phyloP scores from a whole-genome alignment of 1,140 invertebrate genomes.

The Arctopsyche grandis region DNA sequence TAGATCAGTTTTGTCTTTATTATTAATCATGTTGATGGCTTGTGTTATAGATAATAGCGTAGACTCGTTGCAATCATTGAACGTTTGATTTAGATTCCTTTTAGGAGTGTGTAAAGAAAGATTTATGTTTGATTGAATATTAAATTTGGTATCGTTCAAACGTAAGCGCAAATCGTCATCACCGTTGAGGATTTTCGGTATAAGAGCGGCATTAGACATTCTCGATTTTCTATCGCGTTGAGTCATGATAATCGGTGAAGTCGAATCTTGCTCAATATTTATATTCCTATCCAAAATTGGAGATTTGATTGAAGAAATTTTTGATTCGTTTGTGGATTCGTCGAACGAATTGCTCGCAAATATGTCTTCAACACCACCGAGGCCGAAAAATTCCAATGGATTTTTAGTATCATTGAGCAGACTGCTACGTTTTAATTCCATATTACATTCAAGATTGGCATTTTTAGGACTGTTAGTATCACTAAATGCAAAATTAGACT shows the following conservation, averaged over 20 bases:
- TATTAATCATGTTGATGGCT: background rate
- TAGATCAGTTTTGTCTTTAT: background rate
- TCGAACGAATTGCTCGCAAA: constrained; percentile 59
- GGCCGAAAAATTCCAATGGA: constrained; percentile 60
- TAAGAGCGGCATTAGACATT: background rate
- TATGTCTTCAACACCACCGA: constrained; percentile 63
- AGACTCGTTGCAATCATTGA: background rate
- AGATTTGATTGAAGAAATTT: background rate
- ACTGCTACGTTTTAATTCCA: background rate
- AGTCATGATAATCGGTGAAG: constrained; percentile 8
- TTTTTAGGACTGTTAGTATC: background rate
- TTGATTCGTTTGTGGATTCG: background rate
- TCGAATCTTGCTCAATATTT: background rate
- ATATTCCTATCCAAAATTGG: background rate
- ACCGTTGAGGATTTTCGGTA: background rate
- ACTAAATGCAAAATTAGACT: constrained; percentile 30
- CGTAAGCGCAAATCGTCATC: background rate
- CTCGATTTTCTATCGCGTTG: background rate
- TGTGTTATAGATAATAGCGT: constrained; percentile 1
- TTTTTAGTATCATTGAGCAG: constrained; percentile 51
- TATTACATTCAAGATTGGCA: background rate
- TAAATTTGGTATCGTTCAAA: too few relatives aligned
- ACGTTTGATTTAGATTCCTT: too few relatives aligned
- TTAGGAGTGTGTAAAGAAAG: too few relatives aligned
- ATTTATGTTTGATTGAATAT: too few relatives aligned